A percentile compares a stretch with the other conserved stretches of the same genome.
Evolutionary conservation across 1,140 invertebrate species (phyloP).

Genomic region (Heliconius hewitsoni): DNA sequence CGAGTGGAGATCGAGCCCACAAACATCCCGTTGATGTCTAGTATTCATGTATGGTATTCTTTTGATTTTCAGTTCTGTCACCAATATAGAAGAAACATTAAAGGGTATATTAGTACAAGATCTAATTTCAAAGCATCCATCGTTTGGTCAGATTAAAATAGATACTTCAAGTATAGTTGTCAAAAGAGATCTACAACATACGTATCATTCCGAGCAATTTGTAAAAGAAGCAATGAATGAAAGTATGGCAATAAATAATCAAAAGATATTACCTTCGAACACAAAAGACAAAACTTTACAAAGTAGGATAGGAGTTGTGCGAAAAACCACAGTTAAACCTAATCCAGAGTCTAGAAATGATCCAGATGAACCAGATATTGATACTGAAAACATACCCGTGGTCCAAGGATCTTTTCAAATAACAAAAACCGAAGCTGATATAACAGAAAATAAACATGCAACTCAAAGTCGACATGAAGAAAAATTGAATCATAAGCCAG

Average conservation of each 20-base stretch:
- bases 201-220: conserved; percentile 74
- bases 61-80: conserved; percentile 79
- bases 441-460: conserved; percentile 82
- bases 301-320: conserved; percentile 78
- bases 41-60: background rate
- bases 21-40: no score
- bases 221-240: conserved; percentile 74
- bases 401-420: conserved; percentile 84
- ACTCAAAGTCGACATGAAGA: conserved; percentile 62
- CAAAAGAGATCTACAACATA: conserved; percentile 83
- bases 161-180: conserved; percentile 84
- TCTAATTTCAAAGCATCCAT: conserved; percentile 83
- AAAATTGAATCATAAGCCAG: conserved; percentile 69
- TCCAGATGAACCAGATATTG: conserved; percentile 79
- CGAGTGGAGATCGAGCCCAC: no score
- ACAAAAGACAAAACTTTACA: conserved; percentile 74
- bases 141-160: conserved; percentile 86
- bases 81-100: conserved; percentile 85
- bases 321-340: conserved; percentile 79
- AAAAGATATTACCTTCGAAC: conserved; percentile 56
- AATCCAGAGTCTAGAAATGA: conserved; percentile 67
- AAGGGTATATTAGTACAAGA: conserved; percentile 86
- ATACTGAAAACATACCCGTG: conserved; percentile 81
- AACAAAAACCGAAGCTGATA: conserved; percentile 83
- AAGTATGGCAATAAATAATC: conserved; percentile 60